These are phyloP conservation scores for Euthynnus affinis DNA, from an alignment of 2,797 vertebrate genomes.

Conservation along the genomic window DNA sequence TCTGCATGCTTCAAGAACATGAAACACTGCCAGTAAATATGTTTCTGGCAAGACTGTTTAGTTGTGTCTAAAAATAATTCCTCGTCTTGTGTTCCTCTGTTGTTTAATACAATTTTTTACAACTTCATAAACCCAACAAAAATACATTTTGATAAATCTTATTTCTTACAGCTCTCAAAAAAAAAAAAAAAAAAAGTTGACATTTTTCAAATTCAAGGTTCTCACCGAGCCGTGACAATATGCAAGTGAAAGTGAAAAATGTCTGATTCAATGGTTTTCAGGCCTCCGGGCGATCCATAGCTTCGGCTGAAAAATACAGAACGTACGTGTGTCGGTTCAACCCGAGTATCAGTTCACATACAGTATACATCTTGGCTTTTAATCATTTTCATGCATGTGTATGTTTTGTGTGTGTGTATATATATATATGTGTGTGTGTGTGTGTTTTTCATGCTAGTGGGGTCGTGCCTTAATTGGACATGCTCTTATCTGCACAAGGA, in stretches of 20 bases:
- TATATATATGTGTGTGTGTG: background rate
- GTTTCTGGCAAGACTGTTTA: too few relatives aligned
- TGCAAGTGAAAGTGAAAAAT: constrained; percentile 58
- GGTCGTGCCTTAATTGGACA: background rate
- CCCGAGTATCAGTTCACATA: constrained; percentile 26
- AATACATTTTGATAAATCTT: background rate
- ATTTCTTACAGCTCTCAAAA: constrained; percentile 4
- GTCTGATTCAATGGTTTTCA: constrained; percentile 62
- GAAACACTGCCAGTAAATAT: too few relatives aligned
- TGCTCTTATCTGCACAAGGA: constrained; percentile 1
- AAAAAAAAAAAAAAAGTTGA: too few relatives aligned
- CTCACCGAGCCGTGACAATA: constrained; percentile 46
- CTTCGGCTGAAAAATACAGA: constrained; percentile 34
- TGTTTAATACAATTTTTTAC: too few relatives aligned
- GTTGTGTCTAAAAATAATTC: too few relatives aligned
- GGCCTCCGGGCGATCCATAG: constrained; percentile 53
- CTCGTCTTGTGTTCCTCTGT: too few relatives aligned
- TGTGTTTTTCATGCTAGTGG: background rate
- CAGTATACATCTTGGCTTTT: constrained; percentile 38
- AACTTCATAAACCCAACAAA: too few relatives aligned
- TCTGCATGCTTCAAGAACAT: too few relatives aligned
- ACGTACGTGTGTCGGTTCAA: constrained; percentile 34
- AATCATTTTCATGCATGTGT: constrained; percentile 32
- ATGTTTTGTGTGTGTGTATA: constrained; percentile 39
- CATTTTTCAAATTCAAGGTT: constrained; percentile 20